Percentiles rank a stretch among this genome's conserved stretches.
These are phyloP conservation scores for Agrochola circellaris DNA, from an alignment of 2,888 invertebrate species.

Conservation along the genomic window DNA sequence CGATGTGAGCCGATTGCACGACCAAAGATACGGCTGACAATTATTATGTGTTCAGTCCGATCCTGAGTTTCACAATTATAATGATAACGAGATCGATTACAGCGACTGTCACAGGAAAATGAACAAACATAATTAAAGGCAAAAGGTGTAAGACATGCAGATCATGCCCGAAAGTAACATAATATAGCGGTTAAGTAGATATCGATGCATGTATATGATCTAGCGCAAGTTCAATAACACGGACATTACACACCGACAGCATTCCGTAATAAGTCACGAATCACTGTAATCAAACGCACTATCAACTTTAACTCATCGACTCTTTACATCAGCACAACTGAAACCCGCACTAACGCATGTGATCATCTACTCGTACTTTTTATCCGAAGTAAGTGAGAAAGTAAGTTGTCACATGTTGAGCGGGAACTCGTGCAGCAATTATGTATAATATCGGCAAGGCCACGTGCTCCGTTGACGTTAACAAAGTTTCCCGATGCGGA, in stretches of 20 bases:
- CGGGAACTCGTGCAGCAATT: conserved; percentile 81
- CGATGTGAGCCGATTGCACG: conserved; percentile 84
- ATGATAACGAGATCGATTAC: conserved; percentile 46
- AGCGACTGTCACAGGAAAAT: conserved; percentile 27
- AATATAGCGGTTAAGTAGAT: conserved; percentile 46
- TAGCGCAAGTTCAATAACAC: conserved; percentile 66
- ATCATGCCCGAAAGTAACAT: conserved; percentile 29
- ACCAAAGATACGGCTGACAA: conserved; percentile 76
- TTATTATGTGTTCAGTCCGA: conserved; percentile 72
- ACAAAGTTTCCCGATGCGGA: conserved; percentile 90
- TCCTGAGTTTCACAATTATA: conserved; percentile 63
- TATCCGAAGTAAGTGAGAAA: conserved; percentile 50
- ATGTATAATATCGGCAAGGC: conserved; percentile 86
- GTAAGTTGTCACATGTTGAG: conserved; percentile 75
- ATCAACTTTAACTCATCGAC: conserved; percentile 38
- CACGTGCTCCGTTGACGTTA: conserved; percentile 90
- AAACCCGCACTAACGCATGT: conserved; percentile 13
- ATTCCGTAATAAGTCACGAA: conserved; percentile 53
- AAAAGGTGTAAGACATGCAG: conserved; percentile 15
- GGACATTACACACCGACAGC: conserved; percentile 45
- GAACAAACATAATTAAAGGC: conserved; percentile 7
- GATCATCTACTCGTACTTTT: conserved; percentile 48
- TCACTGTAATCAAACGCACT: conserved; percentile 49
- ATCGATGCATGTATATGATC: conserved; percentile 49
- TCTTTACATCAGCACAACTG: conserved; percentile 31